These are phyloP conservation scores for Mycetomoellerius zeteki DNA, from an alignment of 1,140 invertebrate species.

Conservation along the genomic window DNA sequence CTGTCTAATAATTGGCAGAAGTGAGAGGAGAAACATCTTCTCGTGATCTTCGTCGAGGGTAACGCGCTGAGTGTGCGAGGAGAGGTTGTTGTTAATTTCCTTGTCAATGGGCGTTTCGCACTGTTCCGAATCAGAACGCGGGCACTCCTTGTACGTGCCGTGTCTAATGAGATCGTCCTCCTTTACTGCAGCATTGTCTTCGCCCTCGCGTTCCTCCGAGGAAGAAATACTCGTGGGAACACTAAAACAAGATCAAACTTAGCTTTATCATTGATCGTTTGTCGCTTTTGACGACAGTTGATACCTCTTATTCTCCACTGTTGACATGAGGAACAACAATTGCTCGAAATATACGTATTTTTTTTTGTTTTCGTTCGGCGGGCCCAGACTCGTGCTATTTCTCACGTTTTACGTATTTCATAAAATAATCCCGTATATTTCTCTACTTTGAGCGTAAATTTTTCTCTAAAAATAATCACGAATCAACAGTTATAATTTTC, in stretches of 20 bases:
- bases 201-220: constrained; percentile 77
- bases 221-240: constrained; percentile 33
- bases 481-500: neutral
- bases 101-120: constrained; percentile 82
- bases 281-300: neutral
- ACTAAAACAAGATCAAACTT: constrained; percentile 30
- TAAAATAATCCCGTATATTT: constrained; percentile 84
- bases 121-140: constrained; percentile 75
- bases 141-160: constrained; percentile 72
- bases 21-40: too few species aligned
- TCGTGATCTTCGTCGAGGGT: too few species aligned
- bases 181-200: constrained; percentile 80
- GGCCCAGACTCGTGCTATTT: constrained; percentile 71
- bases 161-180: constrained; percentile 78
- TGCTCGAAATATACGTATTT: constrained; percentile 83
- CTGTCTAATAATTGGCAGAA: too few species aligned
- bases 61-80: too few species aligned
- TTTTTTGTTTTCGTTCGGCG: constrained; percentile 76
- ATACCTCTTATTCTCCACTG: constrained; percentile 81
- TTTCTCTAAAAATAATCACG: constrained; percentile 79
- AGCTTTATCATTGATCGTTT: neutral
- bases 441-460: constrained; percentile 82
- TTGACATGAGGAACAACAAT: constrained; percentile 83
- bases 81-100: too few species aligned
- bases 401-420: constrained; percentile 82